phyloP scores from a whole-genome alignment of 2,797 vertebrate species.

The Diceros bicornis region DNA sequence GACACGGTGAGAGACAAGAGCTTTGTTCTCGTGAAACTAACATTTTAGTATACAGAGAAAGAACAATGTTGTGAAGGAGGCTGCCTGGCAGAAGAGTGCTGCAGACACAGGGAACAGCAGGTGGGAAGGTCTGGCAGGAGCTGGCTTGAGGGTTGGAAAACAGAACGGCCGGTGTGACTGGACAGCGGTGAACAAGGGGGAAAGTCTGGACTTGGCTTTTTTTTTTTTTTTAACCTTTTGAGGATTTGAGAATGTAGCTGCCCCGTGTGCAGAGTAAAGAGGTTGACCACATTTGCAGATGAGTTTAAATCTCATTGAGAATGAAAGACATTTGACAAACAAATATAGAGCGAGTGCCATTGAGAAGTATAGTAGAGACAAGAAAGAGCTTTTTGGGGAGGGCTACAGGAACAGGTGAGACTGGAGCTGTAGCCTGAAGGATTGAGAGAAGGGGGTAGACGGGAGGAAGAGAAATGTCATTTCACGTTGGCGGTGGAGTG shows the following conservation, averaged over 20 bases:
- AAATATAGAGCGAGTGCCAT: not conserved
- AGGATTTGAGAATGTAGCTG: not conserved
- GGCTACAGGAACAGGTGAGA: not conserved
- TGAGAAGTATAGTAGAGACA: not conserved
- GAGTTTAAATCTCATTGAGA: conserved; percentile 6
- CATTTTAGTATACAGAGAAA: not conserved
- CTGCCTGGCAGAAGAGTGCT: not conserved
- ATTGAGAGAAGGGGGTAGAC: not conserved
- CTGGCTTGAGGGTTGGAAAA: not conserved
- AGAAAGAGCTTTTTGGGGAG: not conserved
- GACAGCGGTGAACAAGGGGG: not conserved
- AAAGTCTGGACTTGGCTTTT: not conserved
- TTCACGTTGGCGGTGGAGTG: not conserved
- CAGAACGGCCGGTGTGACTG: not conserved
- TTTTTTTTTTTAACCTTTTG: not conserved
- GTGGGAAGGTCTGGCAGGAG: not conserved
- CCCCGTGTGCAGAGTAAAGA: not conserved
- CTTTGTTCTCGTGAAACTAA: not conserved
- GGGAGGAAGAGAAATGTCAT: not conserved
- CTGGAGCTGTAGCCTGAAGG: not conserved
- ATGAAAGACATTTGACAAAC: conserved; percentile 23
- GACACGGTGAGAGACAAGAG: not conserved
- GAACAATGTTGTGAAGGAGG: not conserved
- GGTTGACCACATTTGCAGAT: not conserved
- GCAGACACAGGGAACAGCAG: not conserved